Conservation (phyloP, 2,888 invertebrate species). For the Cordylochernes scorpioides region DNA sequence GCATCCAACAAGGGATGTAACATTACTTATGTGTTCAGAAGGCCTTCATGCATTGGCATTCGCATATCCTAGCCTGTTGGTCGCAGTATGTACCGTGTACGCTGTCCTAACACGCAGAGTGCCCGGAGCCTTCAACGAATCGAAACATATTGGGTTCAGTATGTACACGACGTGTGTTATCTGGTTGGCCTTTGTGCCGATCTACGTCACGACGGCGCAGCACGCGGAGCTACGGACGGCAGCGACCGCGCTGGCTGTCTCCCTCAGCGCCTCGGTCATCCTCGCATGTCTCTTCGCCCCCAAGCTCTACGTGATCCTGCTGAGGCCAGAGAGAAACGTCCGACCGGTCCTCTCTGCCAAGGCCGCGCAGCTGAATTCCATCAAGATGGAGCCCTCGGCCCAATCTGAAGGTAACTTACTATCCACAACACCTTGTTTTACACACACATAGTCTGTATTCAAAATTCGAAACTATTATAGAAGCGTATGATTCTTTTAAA, state of each 20-base stretch:
- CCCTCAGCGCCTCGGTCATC: conserved; percentile 72
- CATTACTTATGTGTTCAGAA: conserved; percentile 29
- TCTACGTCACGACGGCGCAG: no score
- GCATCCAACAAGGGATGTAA: conserved; percentile 63
- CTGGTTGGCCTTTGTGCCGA: no score
- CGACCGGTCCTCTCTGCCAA: conserved; percentile 29
- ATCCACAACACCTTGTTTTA: no score
- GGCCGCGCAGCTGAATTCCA: no score
- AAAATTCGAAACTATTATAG: no score
- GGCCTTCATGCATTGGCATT: no score
- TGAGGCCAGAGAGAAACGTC: conserved; percentile 65
- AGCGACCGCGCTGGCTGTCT: conserved; percentile 82
- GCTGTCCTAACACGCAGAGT: conserved; percentile 24
- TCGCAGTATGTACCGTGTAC: conserved; percentile 34
- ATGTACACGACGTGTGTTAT: no score
- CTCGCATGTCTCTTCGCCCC: conserved; percentile 77
- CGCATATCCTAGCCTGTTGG: conserved; percentile 66
- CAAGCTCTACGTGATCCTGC: conserved; percentile 65
- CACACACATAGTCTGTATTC: no score
- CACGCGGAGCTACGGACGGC: conserved; percentile 55
- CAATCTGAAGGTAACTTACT: no score
- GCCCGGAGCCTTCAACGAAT: conserved; percentile 26
- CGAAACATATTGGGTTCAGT: no score
- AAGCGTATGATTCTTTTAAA: no score
- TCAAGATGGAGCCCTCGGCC: no score